Base-by-base conservation (phyloP, 2,888 invertebrate genomes). In the Caradrina clavipalpis region DNA sequence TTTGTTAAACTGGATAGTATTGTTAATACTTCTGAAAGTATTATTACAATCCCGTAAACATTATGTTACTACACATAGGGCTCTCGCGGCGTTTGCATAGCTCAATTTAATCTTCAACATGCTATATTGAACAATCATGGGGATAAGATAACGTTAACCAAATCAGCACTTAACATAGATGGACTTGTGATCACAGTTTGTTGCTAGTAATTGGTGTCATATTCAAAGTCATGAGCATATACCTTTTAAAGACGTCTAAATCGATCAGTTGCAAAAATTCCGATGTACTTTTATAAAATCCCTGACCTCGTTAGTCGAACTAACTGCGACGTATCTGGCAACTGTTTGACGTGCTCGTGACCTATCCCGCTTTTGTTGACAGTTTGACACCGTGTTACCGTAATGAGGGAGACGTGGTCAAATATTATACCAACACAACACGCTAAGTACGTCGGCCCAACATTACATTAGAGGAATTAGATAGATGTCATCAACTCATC, bases 281-380 rank as follows among this genome's bases (percentile, higher is more conserved):
- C 21, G 19, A 54, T 54, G 10, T 56, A 72, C 35, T 21, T 62
- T 55, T 63, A 56, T 58, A 51, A 60, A 57, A 61, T 49, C 70
- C 21, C 49, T 58, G 58, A 73, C 78, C 64, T 64, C 59, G 42
- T 72, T 58, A 60, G 60, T 35, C 62, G 42, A 39, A 56, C 51
- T 22, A 39, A 51, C 59, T 53, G 39, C 54, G 58, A 47, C 45
- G 47, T 69, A 63, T 75, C 70, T 65, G 59, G 53, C 54, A 60
- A 39, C 47, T 68, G 59, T 73, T 59, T 73, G 75, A 67, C 51
- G 65, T 62, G 59, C 45, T 17, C 51, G 69, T 62, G 62, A 63
- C 65, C 75, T 69, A 75, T 69, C 63, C 76, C 59, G 63, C 59
- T 65, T 71, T 61, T 68, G 56, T 75, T 54, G 45, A 80, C 64